Base-by-base conservation (phyloP, 2,113 vertebrate genomes). In the Colossoma macropomum region DNA sequence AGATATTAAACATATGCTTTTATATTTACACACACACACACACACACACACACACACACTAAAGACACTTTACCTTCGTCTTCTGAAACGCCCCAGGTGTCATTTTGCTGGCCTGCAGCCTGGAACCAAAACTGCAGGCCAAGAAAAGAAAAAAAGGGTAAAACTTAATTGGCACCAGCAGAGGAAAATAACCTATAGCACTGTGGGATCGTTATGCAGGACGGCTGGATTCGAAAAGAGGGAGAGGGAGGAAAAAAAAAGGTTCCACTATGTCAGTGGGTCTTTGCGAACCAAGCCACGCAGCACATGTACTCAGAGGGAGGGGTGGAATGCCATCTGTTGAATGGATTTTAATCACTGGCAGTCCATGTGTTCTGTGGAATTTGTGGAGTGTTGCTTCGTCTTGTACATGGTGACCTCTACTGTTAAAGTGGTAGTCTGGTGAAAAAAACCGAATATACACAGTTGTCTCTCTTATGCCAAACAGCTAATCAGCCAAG, bases 251-350 rank as follows among this genome's bases (percentile, higher is more conserved):
- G 27, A 21, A 38, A 83, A 77, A 41, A 78, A 90, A 89, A 89
- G 86, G 82, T 92, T 93, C 90, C 91, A 92, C 86, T 89, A 84
- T 93, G 91, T 93, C 91, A 92, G 77, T 71, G 79, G 52, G 79
- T 87, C 79, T 83, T 74, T 59, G 79, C 41, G 68, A 65, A 75
- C 17, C 62, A 66, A 59, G 72, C 48, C 62, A 76, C 73, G 4
- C 62, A 30, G 52, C 65, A 68, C 65, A 72, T 65, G 41, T 6
- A 27, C 15, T 23, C 32, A 38, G 30, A 25, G 25, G 41, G 38
- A 50, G 54, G 30, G 23, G 50, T 12, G n/a, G 38, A 28, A 54
- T 27, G 27, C 28, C 63, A 85, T 71, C 75, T 79, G 79, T 30
- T 70, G 63, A 75, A 69, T 50, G 34, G n/a, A 82, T 82, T 75